Percentiles rank a stretch among this genome's conserved stretches.
Conservation (phyloP, 2,888 invertebrate species). For the Linnaemya tessellans region DNA sequence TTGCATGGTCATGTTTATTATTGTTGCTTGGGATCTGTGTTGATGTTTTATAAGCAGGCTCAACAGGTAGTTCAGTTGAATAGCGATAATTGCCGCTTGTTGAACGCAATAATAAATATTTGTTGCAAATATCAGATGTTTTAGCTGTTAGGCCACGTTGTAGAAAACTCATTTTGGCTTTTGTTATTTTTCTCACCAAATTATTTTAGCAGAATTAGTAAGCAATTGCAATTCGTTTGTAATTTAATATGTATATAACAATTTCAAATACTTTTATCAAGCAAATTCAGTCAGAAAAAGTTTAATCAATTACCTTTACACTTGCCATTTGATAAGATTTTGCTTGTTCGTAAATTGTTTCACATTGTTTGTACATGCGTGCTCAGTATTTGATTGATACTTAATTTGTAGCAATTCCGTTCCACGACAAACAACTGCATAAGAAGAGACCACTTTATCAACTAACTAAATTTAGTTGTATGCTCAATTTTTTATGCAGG, state of each 20-base stretch:
- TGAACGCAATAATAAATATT: constrained; percentile 22
- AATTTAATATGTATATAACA: not conserved
- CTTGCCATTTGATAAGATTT: constrained; percentile 30
- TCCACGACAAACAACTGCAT: constrained; percentile 4
- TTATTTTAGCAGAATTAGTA: not conserved
- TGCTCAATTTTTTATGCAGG: too few species aligned
- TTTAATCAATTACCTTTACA: not conserved
- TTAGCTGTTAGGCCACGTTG: constrained; percentile 55
- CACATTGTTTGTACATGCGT: not conserved
- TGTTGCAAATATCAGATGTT: constrained; percentile 51
- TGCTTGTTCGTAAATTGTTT: not conserved
- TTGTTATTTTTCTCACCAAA: not conserved
- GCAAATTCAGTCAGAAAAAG: not conserved
- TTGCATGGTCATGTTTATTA: constrained; percentile 48
- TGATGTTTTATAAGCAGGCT: constrained; percentile 37
- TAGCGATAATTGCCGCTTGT: constrained; percentile 39
- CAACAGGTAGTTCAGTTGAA: constrained; percentile 42
- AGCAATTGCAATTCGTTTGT: not conserved
- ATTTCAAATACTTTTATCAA: not conserved
- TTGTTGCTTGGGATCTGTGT: constrained; percentile 1
- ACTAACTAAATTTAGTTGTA: constrained; percentile 26
- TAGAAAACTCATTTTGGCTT: constrained; percentile 49
- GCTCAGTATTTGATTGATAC: constrained; percentile 24
- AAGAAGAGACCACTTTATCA: constrained; percentile 28
- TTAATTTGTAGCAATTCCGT: not conserved